These are phyloP conservation scores for Malacoraja senta DNA, from an alignment of 2,797 vertebrate species.

Conservation along the genomic window DNA sequence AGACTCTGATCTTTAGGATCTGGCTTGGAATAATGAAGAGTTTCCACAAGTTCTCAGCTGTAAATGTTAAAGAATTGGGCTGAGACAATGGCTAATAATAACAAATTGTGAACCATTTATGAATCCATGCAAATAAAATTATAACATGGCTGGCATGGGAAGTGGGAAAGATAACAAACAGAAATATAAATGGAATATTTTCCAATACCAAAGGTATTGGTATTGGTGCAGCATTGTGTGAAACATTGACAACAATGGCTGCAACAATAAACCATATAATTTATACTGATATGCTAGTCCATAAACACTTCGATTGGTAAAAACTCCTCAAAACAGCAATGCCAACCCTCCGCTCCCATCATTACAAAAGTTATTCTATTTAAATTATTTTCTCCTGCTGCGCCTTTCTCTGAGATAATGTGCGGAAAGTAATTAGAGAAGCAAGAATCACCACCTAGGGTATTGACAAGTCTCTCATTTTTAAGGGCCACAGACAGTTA, in stretches of 20 bases:
- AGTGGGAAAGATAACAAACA: background rate
- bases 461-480: conserved; percentile 36
- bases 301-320: background rate
- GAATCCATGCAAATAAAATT: background rate
- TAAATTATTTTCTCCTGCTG: conserved; percentile 32
- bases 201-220: background rate
- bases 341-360: background rate
- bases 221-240: background rate
- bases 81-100: background rate
- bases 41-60: background rate
- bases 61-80: background rate
- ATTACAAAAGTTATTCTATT: background rate
- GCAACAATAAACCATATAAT: background rate
- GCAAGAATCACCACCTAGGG: conserved; percentile 25
- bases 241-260: background rate
- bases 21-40: background rate
- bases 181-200: background rate
- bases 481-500: conserved; percentile 22
- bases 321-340: conserved; percentile 1
- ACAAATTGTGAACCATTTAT: background rate
- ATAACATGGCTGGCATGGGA: background rate
- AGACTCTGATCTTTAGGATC: background rate
- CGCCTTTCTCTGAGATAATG: conserved; percentile 18
- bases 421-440: conserved; percentile 37
- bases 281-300: background rate